Evolutionary conservation across 2,113 vertebrate species (phyloP).

Genomic region (Antennarius striatus): DNA sequence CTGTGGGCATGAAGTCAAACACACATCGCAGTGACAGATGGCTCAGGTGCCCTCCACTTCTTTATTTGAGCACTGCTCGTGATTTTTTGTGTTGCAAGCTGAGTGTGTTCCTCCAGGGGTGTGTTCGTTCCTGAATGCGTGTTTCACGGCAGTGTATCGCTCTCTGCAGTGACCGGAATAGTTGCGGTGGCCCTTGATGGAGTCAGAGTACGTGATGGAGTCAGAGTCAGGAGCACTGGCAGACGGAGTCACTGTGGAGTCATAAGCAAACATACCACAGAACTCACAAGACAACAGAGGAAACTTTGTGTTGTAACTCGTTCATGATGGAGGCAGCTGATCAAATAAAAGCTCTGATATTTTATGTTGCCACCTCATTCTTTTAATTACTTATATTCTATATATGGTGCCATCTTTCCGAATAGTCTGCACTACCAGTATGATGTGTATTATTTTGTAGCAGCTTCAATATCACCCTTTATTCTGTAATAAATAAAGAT

Average conservation of each 20-base stretch:
- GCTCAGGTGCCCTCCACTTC: slow-evolving; percentile 55
- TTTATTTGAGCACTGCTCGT: slow-evolving; percentile 37
- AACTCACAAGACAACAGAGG: neutral
- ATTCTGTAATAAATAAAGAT: too few relatives aligned
- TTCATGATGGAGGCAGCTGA: too few relatives aligned
- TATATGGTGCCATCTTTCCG: too few relatives aligned
- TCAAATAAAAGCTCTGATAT: too few relatives aligned
- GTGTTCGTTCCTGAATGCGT: slow-evolving; percentile 55
- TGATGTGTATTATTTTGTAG: too few relatives aligned
- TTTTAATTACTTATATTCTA: too few relatives aligned
- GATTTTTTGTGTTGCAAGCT: slow-evolving; percentile 35
- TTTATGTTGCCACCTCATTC: too few relatives aligned
- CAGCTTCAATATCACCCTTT: too few relatives aligned
- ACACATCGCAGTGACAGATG: slow-evolving; percentile 58
- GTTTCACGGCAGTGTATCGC: slow-evolving; percentile 16
- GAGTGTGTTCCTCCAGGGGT: slow-evolving; percentile 55
- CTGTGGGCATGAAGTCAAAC: slow-evolving; percentile 2
- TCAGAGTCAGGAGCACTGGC: slow-evolving; percentile 36
- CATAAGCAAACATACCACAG: slow-evolving; percentile 36
- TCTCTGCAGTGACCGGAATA: slow-evolving; percentile 46
- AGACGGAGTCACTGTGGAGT: slow-evolving; percentile 15
- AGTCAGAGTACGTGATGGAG: slow-evolving; percentile 52
- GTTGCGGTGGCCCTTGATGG: slow-evolving; percentile 60
- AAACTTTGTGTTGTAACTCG: neutral
- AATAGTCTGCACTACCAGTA: too few relatives aligned